phyloP scores from a whole-genome alignment of 2,113 vertebrate species.

The Dipodomys spectabilis region DNA sequence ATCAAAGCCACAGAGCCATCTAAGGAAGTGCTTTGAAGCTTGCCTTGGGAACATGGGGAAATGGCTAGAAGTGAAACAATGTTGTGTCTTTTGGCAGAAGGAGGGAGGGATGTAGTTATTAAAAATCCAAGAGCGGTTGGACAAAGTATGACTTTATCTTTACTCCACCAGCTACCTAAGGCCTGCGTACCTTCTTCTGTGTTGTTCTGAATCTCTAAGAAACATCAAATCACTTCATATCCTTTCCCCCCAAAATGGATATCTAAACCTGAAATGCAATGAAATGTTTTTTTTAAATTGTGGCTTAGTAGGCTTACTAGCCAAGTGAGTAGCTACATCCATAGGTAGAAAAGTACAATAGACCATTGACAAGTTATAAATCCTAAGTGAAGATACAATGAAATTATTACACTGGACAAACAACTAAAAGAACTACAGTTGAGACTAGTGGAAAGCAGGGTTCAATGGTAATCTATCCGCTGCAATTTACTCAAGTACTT shows the following conservation, averaged over 20 bases:
- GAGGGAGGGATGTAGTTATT: background rate
- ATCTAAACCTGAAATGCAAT: background rate
- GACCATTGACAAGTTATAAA: background rate
- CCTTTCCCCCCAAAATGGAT: background rate
- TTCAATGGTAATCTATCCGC: background rate
- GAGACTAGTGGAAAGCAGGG: background rate
- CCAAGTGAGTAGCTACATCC: background rate
- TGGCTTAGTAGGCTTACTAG: background rate
- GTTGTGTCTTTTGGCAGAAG: background rate
- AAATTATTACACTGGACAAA: background rate
- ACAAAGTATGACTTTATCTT: background rate
- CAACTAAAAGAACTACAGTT: background rate
- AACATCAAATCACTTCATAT: background rate
- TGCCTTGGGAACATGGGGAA: background rate
- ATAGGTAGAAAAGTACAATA: background rate
- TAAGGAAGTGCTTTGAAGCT: constrained; percentile 11
- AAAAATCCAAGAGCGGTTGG: background rate
- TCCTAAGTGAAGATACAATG: background rate
- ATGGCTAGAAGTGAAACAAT: background rate
- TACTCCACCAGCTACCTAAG: background rate
- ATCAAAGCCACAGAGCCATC: background rate
- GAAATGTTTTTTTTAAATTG: background rate
- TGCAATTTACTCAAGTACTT: too few species aligned
- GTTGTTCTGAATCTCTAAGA: constrained; percentile 6
- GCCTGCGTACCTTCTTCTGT: background rate